Evolutionary conservation across 2,797 vertebrate species (phyloP).

Genomic region (Hirundo rustica): DNA sequence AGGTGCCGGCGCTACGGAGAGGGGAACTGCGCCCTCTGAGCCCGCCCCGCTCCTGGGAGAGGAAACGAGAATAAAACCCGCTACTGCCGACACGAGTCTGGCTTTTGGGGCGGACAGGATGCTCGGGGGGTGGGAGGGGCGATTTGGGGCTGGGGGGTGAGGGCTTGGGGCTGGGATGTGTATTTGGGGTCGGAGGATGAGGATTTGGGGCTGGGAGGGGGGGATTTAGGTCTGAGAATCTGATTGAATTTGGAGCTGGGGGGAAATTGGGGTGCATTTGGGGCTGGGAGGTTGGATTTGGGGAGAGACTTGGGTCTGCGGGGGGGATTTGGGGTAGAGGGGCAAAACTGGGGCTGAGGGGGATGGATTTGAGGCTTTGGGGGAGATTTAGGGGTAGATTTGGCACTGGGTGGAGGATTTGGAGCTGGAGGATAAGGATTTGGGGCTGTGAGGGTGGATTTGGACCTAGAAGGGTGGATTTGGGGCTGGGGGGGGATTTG

Average conservation of each 20-base stretch:
- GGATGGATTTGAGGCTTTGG: neutral
- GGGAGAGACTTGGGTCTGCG: neutral
- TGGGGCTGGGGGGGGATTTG: neutral
- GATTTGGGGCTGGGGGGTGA: no score
- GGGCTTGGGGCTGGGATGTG: neutral
- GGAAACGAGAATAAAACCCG: neutral
- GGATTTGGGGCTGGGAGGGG: neutral
- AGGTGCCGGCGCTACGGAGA: constrained; percentile 92
- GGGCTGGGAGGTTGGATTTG: neutral
- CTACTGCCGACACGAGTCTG: neutral
- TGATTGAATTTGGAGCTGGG: neutral
- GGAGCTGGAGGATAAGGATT: neutral
- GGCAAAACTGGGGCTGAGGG: neutral
- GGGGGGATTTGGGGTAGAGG: neutral
- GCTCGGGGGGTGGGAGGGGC: neutral
- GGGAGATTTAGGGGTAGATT: neutral
- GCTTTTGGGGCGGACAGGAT: neutral
- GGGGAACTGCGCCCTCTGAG: constrained; percentile 83
- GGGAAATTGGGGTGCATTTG: neutral
- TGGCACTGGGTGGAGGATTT: no score
- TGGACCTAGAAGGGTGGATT: neutral
- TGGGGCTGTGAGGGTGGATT: neutral
- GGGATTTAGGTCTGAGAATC: neutral
- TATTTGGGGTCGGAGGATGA: no score
- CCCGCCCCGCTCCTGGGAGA: neutral